Percentiles rank a stretch among this genome's conserved stretches.
Conservation (phyloP, 2,113 vertebrate genomes). For the Ardeotis arabs region DNA sequence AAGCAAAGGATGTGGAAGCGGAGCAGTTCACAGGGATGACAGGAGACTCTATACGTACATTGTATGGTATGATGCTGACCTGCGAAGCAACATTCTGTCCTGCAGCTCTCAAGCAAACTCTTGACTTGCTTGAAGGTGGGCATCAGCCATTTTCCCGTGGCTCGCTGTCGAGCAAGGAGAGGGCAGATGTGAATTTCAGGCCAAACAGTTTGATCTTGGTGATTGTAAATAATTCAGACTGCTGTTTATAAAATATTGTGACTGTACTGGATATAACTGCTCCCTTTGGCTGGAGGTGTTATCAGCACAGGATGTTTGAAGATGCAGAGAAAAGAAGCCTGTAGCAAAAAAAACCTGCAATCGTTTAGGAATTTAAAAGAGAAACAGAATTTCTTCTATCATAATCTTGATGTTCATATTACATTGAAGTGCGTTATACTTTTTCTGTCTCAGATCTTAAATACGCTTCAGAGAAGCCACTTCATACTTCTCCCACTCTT, state of each 20-base stretch:
- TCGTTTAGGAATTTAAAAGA: not conserved
- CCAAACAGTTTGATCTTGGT: not conserved
- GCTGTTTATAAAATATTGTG: not conserved
- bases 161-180: not conserved
- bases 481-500: not conserved
- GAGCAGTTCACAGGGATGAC: not conserved
- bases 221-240: not conserved
- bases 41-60: not conserved
- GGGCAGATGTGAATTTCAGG: not conserved
- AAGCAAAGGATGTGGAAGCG: not conserved
- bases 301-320: not conserved
- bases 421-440: not conserved
- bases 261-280: not conserved
- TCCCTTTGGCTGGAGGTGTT: not conserved
- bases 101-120: not conserved
- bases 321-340: too few relatives aligned
- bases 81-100: fast-evolving
- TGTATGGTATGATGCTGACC: fast-evolving
- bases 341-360: fast-evolving
- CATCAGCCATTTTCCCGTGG: not conserved
- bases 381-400: not conserved
- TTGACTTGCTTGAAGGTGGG: not conserved
- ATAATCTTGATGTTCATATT: not conserved
- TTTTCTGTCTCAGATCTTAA: not conserved
- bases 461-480: not conserved